phyloP scores from a whole-genome alignment of 2,113 vertebrate species.

The Motacilla alba region DNA sequence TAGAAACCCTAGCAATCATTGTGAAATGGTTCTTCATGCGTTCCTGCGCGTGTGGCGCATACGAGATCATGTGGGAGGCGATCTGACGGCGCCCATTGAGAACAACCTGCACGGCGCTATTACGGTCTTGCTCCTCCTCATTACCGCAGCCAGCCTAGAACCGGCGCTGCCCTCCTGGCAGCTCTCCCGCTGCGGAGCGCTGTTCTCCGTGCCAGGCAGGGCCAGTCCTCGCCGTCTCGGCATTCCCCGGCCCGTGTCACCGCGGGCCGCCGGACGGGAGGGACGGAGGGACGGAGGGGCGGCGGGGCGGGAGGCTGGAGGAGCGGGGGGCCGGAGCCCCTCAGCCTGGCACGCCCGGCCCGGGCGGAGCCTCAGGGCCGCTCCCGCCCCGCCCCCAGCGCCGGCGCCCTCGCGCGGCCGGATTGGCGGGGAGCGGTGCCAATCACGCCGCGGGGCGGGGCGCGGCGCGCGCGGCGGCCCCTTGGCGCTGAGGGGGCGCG shows the following conservation, averaged over 20 bases:
- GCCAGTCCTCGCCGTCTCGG: accelerated
- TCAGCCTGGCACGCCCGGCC: not conserved
- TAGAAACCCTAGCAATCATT: not conserved
- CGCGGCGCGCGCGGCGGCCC: not conserved
- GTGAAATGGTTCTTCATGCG: not conserved
- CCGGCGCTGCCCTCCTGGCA: accelerated
- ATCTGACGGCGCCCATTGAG: not conserved
- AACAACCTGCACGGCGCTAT: not conserved
- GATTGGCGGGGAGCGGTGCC: not conserved
- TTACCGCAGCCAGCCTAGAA: not conserved
- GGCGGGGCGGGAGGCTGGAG: no score
- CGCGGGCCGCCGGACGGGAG: not conserved
- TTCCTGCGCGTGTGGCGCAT: not conserved
- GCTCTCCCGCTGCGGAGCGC: accelerated
- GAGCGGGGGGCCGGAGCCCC: not conserved
- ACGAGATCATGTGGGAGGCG: not conserved
- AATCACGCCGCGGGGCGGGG: not conserved
- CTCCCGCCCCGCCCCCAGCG: not conserved
- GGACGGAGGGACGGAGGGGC: accelerated
- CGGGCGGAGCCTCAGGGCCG: not conserved
- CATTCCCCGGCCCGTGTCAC: accelerated
- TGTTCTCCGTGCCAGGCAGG: not conserved
- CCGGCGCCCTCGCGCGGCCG: accelerated
- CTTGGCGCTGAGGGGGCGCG: not conserved
- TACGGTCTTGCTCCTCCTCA: not conserved